These are phyloP conservation scores for Campoletis sonorensis DNA, from an alignment of 1,140 invertebrate genomes.

Conservation along the genomic window DNA sequence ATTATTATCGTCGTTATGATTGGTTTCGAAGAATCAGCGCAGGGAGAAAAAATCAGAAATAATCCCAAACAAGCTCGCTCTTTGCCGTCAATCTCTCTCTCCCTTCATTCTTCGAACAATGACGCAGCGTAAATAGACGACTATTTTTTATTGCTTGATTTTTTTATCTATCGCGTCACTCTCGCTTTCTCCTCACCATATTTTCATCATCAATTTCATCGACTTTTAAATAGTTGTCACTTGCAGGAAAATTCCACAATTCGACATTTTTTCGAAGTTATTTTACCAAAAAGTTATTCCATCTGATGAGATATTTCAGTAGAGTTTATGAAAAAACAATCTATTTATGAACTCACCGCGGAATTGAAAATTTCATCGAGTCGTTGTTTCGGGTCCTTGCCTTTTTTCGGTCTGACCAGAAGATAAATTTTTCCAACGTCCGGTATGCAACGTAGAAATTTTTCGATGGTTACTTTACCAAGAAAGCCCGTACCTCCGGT, in stretches of 20 bases:
- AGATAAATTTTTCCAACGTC: conserved; percentile 85
- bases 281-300: too few relatives aligned
- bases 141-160: not conserved
- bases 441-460: conserved; percentile 81
- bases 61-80: not conserved
- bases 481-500: conserved; percentile 83
- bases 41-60: not conserved
- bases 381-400: conserved; percentile 83
- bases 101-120: not conserved
- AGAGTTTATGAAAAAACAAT: too few relatives aligned
- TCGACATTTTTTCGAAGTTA: too few relatives aligned
- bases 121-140: not conserved
- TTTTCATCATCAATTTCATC: not conserved
- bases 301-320: too few relatives aligned
- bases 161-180: not conserved
- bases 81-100: not conserved
- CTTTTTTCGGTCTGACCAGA: conserved; percentile 87
- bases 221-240: not conserved
- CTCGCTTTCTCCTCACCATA: conserved; percentile 25
- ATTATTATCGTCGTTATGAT: not conserved
- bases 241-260: not conserved
- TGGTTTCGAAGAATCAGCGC: not conserved
- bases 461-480: conserved; percentile 85
- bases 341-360: conserved; percentile 77
- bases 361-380: conserved; percentile 84